Evolutionary conservation across 2,888 invertebrate species (phyloP).

Genomic region (Pomacea canaliculata): DNA sequence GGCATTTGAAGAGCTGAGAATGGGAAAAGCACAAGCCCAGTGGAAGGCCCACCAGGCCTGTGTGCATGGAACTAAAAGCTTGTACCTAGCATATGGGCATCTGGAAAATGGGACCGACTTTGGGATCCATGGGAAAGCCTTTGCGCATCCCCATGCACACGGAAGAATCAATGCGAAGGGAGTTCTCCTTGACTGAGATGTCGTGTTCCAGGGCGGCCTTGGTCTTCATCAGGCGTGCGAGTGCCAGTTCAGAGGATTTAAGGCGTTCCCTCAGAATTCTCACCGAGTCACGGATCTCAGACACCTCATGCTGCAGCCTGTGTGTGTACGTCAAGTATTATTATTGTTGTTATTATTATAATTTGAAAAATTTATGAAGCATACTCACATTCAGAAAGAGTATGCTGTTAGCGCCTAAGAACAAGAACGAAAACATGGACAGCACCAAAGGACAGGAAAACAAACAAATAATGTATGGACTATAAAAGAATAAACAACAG

Average conservation of each 20-base stretch:
- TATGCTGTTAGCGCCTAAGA: no score
- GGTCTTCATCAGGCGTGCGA: constrained; percentile 79
- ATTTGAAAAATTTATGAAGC: no score
- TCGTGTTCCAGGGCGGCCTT: constrained; percentile 88
- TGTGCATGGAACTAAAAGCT: no score
- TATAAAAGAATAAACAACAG: no score
- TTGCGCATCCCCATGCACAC: constrained; percentile 92
- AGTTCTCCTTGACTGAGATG: constrained; percentile 86
- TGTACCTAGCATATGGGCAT: constrained; percentile 60
- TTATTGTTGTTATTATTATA: no score
- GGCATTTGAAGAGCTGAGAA: no score
- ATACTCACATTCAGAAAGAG: no score
- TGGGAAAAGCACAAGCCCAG: no score
- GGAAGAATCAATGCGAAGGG: constrained; percentile 91
- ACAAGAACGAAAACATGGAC: no score
- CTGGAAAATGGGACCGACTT: constrained; percentile 68
- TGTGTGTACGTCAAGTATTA: constrained; percentile 17
- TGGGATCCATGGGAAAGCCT: constrained; percentile 81
- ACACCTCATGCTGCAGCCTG: constrained; percentile 87
- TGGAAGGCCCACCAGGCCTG: no score
- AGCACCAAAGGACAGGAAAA: no score
- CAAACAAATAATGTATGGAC: no score
- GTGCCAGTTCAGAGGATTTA: constrained; percentile 72
- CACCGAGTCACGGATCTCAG: constrained; percentile 86
- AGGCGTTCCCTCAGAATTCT: constrained; percentile 85